Base-by-base conservation (phyloP, 2,888 invertebrate species). In the Vandiemenella viatica region DNA sequence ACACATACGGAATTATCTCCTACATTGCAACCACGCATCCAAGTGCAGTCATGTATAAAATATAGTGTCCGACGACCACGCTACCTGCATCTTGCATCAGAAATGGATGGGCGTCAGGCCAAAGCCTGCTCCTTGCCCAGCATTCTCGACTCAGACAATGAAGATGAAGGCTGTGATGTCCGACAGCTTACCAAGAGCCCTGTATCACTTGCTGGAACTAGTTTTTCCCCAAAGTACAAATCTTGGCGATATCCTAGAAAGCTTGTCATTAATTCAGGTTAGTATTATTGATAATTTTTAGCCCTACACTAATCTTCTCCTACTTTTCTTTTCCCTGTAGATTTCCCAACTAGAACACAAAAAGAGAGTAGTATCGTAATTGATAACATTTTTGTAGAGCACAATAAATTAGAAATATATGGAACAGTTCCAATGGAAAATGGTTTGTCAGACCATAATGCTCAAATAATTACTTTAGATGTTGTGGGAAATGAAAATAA, bases 41-140 rank as follows among this genome's bases (percentile, higher is more conserved):
- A 67, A 17, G 66, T 67, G 1, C 56, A 66, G 20, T 67, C 67
- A 5, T 67, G 66, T 50, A 66, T 41, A 16, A 21, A 40, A 16
- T 16, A 13, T 8, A 20, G 32, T n/a, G 38, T 15, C 10, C 52
- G 61, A 26, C 59, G 62, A 22, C 60, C 61, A 37, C 67, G 65
- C 43, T 66, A 66, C 54, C 59, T 66, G 13, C 63, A 65, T 43
- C 65, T 67, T 63, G 60, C 65, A 13, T 63, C 65, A 10, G 65
- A 62, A 43, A 41, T 43, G 10, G 10, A 26, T n/a, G 41, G 42
- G 10, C 26, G 37, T n/a, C 43, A 21, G 18, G 16, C 68, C 64
- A 72, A 80, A 65, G 85, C 87, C 45, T 85, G 80, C 61, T 87
- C 87, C 50, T 65, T 88, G 60, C 88, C 88, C 1, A 87, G 85